Conservation (phyloP, 1,140 invertebrate species). For the Goniozus legneri region DNA sequence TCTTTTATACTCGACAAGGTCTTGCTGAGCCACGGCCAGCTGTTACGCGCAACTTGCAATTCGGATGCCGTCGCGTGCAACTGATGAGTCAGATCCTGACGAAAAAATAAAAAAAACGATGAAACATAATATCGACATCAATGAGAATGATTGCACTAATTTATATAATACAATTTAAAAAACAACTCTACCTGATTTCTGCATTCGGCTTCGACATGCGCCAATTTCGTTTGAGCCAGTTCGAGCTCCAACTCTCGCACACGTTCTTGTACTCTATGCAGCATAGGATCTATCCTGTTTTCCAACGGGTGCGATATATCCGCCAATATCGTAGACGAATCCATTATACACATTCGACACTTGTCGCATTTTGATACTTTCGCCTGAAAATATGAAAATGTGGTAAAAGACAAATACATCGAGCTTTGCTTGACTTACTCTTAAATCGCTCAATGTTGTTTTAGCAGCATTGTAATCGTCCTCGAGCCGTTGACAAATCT, state of each 20-base stretch:
- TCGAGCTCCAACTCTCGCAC: slow-evolving; percentile 92
- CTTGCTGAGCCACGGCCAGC: slow-evolving; percentile 86
- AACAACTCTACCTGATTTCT: slow-evolving; percentile 77
- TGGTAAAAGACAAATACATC: slow-evolving; percentile 13
- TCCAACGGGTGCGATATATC: slow-evolving; percentile 36
- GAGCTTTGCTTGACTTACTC: slow-evolving; percentile 48
- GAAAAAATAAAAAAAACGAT: slow-evolving; percentile 26
- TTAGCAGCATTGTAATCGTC: slow-evolving; percentile 71
- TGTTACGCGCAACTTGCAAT: slow-evolving; percentile 72
- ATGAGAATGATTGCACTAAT: not conserved
- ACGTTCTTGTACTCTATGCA: slow-evolving; percentile 60
- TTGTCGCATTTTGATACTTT: slow-evolving; percentile 59
- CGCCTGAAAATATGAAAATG: slow-evolving; percentile 40
- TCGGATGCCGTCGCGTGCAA: slow-evolving; percentile 78
- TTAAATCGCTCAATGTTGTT: slow-evolving; percentile 57
- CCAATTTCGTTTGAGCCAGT: slow-evolving; percentile 93
- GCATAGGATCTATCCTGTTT: slow-evolving; percentile 43
- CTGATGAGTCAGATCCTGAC: slow-evolving; percentile 92
- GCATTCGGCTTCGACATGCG: slow-evolving; percentile 95
- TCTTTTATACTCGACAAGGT: slow-evolving; percentile 64
- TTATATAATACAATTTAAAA: slow-evolving; percentile 3
- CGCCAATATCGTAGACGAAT: slow-evolving; percentile 30
- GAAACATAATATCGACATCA: too few relatives aligned
- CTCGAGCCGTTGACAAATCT: slow-evolving; percentile 86
- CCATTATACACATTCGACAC: slow-evolving; percentile 47